Conservation (phyloP, 2,888 invertebrate species). For the Eurytoma californica region DNA sequence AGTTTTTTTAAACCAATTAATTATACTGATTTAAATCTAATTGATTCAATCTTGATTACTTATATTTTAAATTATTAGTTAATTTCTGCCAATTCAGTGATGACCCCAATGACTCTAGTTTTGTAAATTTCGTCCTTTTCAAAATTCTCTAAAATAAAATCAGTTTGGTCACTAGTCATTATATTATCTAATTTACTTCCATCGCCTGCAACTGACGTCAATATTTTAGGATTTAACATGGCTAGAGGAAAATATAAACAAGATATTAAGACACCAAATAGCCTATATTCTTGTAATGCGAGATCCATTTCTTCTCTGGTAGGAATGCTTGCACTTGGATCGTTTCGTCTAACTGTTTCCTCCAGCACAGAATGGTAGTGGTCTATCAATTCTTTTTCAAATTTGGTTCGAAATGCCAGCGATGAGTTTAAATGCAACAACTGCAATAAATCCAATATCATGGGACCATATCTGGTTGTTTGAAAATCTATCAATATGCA, state of each 20-base stretch:
- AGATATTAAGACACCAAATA: slow-evolving; percentile 64
- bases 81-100: slow-evolving; percentile 44
- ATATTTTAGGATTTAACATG: slow-evolving; percentile 61
- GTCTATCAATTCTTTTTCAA: slow-evolving; percentile 55
- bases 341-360: slow-evolving; percentile 46
- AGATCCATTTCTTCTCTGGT: slow-evolving; percentile 62
- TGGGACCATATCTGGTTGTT: slow-evolving; percentile 77
- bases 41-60: neutral
- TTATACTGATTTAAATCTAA: neutral
- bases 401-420: slow-evolving; percentile 47
- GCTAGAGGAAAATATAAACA: slow-evolving; percentile 64
- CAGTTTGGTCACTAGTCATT: slow-evolving; percentile 53
- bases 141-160: slow-evolving; percentile 61
- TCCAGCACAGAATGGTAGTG: slow-evolving; percentile 50
- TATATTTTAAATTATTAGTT: neutral
- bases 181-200: slow-evolving; percentile 54
- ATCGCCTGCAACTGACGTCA: slow-evolving; percentile 57
- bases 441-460: slow-evolving; percentile 56
- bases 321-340: slow-evolving; percentile 68
- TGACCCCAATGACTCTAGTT: slow-evolving; percentile 61
- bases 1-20: too few relatives aligned
- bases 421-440: slow-evolving; percentile 56
- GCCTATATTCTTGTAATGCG: slow-evolving; percentile 66
- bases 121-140: slow-evolving; percentile 61
- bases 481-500: slow-evolving; percentile 84